Evolutionary conservation across 2,888 invertebrate genomes (phyloP), one percentile per base, ranked within the genome.

Genomic region (Oscheius sp.): DNA sequence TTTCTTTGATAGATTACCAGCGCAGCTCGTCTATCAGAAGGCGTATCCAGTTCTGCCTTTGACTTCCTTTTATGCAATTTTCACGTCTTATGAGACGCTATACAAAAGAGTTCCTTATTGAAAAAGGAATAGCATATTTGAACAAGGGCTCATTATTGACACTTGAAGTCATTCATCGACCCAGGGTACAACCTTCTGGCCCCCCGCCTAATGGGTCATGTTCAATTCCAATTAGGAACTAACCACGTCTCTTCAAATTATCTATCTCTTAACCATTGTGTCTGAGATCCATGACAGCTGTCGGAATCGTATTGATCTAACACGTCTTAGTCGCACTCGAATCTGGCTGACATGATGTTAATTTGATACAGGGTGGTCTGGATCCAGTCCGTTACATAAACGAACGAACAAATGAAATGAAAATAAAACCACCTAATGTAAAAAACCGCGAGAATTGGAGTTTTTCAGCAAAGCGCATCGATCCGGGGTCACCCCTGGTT

Each of bases 401-500:
- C 49, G n/a, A 49, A 49, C 16, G 16, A 16, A 49, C 49, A 7
- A 18, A 49, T 16, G 18, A 49, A 49, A 49, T 49, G 16, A 5
- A 49, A 18, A 49, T 49, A 18, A 49, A 49, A 49, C 49, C 16
- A n/a, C 18, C n/a, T n/a, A 49, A 49, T 49, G 18, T 49, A 49
- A 49, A 49, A 49, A 18, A 49, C 49, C 13, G 35, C 49, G 18
- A 18, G 49, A 56, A 56, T 27, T 29, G 25, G 16, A 27, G 66
- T 66, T 66, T 66, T 66, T 66, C 61, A 66, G 66, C 66, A 49
- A 16, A 52, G 66, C 66, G 66, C 66, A 66, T 66, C 66, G 66
- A n/a, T n/a, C n/a, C n/a, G n/a, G n/a, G n/a, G n/a, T n/a, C n/a
- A n/a, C n/a, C n/a, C n/a, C n/a, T n/a, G n/a, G n/a, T n/a, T n/a